A percentile compares a stretch with the other conserved stretches of the same genome.
phyloP scores from a whole-genome alignment of 2,797 vertebrate species.

The Rhyacichthys aspro region DNA sequence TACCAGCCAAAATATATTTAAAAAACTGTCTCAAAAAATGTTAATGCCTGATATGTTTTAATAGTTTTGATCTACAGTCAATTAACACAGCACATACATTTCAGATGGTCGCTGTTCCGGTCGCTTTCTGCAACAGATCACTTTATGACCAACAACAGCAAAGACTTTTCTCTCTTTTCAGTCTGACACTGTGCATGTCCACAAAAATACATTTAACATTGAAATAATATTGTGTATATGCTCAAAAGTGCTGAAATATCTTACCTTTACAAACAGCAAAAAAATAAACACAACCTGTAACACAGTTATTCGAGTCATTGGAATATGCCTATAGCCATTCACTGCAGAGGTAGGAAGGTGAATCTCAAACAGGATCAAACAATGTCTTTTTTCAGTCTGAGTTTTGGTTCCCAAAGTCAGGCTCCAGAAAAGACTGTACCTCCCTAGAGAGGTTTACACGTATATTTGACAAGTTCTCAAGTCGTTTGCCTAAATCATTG shows the following conservation, averaged over 20 bases:
- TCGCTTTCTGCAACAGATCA: constrained; percentile 50
- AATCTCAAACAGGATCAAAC: constrained; percentile 67
- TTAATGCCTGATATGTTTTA: constrained; percentile 79
- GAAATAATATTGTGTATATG: constrained; percentile 62
- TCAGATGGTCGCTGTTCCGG: constrained; percentile 48
- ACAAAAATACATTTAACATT: constrained; percentile 50
- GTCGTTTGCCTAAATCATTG: neutral
- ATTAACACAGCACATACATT: constrained; percentile 74
- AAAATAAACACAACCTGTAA: constrained; percentile 64
- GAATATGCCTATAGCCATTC: constrained; percentile 69
- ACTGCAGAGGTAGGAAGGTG: constrained; percentile 79
- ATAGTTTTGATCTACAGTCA: constrained; percentile 72
- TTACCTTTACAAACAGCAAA: constrained; percentile 78
- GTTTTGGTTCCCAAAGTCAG: constrained; percentile 28
- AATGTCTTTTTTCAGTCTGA: constrained; percentile 58
- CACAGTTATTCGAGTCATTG: constrained; percentile 57
- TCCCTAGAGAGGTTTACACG: constrained; percentile 38
- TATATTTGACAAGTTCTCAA: constrained; percentile 3
- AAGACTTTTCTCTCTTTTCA: constrained; percentile 45
- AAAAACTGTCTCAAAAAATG: constrained; percentile 45
- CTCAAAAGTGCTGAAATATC: constrained; percentile 81
- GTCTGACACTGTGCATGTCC: constrained; percentile 44
- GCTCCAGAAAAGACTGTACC: constrained; percentile 27
- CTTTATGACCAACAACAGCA: constrained; percentile 51
- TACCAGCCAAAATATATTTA: neutral